These are phyloP conservation scores for Quadriops clusia DNA, from an alignment of 2,888 invertebrate species.

Conservation along the genomic window DNA sequence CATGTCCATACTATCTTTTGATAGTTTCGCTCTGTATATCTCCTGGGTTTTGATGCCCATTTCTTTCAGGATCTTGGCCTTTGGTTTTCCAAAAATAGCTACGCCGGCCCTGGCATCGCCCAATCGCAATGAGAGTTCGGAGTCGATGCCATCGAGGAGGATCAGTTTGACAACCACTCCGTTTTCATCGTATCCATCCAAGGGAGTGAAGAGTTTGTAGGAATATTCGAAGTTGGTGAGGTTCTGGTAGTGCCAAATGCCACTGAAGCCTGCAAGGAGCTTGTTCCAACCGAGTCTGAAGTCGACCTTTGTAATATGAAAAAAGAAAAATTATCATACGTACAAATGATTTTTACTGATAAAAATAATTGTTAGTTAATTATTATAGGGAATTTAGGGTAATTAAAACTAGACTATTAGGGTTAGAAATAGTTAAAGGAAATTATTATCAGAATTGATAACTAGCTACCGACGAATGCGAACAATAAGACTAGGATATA, in stretches of 20 bases:
- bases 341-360: no score
- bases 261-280: constrained; percentile 63
- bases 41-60: constrained; percentile 30
- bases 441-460: no score
- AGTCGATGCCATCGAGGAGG: constrained; percentile 50
- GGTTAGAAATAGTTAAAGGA: no score
- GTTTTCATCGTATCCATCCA: constrained; percentile 67
- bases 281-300: constrained; percentile 65
- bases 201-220: constrained; percentile 64
- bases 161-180: constrained; percentile 62
- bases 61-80: constrained; percentile 32
- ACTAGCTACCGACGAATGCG: no score
- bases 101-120: constrained; percentile 50
- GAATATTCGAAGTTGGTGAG: constrained; percentile 65
- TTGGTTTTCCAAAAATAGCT: constrained; percentile 26
- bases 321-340: no score
- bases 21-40: constrained; percentile 26
- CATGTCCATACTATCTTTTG: constrained; percentile 9
- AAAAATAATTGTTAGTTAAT: no score
- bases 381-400: no score
- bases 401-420: constrained; percentile 7
- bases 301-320: constrained; percentile 45
- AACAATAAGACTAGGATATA: no score
- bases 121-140: constrained; percentile 56
- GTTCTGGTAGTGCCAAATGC: constrained; percentile 60